Conservation (phyloP, 2,113 vertebrate genomes). For the Fulmarus glacialis region DNA sequence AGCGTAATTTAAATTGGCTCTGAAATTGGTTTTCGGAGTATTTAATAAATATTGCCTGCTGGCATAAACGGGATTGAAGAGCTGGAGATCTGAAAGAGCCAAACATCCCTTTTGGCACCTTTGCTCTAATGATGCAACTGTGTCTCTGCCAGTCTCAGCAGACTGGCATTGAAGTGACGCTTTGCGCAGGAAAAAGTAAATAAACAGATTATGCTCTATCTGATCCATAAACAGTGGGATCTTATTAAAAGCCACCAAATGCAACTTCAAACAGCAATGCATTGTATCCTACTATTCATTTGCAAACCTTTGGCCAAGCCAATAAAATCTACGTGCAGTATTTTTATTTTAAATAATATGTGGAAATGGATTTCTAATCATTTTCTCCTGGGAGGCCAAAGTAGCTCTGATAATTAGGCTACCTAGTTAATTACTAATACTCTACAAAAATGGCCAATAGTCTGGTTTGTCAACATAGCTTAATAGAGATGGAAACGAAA, state of each 20-base stretch:
- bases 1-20: not conserved
- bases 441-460: not conserved
- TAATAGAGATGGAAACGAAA: not conserved
- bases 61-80: not conserved
- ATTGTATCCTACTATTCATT: not conserved
- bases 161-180: not conserved
- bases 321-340: not conserved
- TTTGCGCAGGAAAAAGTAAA: conserved; percentile 41
- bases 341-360: conserved; percentile 19
- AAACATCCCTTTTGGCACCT: conserved; percentile 55
- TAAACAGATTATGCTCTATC: conserved; percentile 49
- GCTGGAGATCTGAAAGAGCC: conserved; percentile 23
- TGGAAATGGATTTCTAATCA: not conserved
- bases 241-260: conserved; percentile 4
- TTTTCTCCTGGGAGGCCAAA: not conserved
- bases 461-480: not conserved
- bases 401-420: not conserved
- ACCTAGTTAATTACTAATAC: conserved; percentile 18
- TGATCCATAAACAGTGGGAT: conserved; percentile 21
- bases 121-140: conserved; percentile 53
- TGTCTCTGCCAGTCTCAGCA: conserved; percentile 25
- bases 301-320: not conserved
- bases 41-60: conserved; percentile 58
- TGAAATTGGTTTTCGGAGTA: conserved; percentile 6
- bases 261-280: not conserved